Base-by-base conservation (phyloP, 2,797 vertebrate genomes). In the Periophthalmus magnuspinnatus region DNA sequence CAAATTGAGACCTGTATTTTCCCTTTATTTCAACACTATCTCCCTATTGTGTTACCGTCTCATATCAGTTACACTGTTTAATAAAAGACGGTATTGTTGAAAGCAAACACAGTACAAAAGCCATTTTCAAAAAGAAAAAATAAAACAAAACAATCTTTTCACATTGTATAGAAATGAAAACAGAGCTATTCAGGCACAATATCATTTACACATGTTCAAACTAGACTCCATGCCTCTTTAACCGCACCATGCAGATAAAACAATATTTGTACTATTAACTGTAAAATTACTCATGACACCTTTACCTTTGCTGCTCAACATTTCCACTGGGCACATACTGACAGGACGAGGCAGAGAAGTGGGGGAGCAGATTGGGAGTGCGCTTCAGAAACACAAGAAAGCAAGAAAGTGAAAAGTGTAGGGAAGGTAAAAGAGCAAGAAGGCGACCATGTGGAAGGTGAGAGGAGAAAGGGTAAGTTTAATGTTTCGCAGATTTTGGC, bases 281-380 rank as follows among this genome's bases (percentile, higher is more conserved):
- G 55, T 57, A 32, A 57, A 14, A 32, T 57, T 57, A 32, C 24
- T 28, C 22, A 32, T 32, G 24, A 87, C 36, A 11, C 74, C 57
- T 85, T 92, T 91, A 93, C 93, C 93, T 94, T 92, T 67, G 66
- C 64, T 65, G 88, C 80, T 93, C 86, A 92, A 88, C 85, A 85
- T 84, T 89, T 90, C 93, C 91, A 90, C 84, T 92, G 87, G 79
- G 86, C 83, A 90, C 84, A 91, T 86, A 92, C 82, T 75, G 34
- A 84, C 80, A 80, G 74, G 76, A 88, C 62, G 61, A 65, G 78
- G 84, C 60, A 7, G 66, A 79, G 74, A 47, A 48, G 62, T 47
- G 70, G 79, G 66, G 84, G 65, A 77, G 75, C 32, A 54, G 77
- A 76, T 36, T 48, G 74, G 60, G 61, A 61, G 76, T 67, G 65